Evolutionary conservation across 2,888 invertebrate species (phyloP).

Genomic region (Sicus ferrugineus): DNA sequence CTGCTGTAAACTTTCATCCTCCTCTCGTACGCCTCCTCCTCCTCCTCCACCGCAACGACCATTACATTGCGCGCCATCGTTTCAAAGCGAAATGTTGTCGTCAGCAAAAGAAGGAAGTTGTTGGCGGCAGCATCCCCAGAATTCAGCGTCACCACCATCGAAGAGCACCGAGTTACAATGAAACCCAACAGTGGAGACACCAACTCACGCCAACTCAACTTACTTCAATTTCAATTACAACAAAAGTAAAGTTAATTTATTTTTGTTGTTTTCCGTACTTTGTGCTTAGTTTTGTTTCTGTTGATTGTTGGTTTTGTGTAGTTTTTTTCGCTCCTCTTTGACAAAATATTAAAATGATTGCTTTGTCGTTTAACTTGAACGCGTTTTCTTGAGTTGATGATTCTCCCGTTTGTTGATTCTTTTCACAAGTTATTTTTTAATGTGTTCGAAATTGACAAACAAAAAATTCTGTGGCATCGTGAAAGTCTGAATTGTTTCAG

Average conservation of each 20-base stretch:
- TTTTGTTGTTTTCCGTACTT: constrained; percentile 1
- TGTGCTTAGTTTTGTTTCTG: not conserved
- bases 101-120: constrained; percentile 22
- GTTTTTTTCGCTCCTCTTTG: not conserved
- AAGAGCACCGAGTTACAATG: constrained; percentile 14
- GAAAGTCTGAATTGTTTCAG: not conserved
- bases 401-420: not conserved
- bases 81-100: constrained; percentile 5
- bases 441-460: constrained; percentile 14
- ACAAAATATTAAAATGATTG: not conserved
- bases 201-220: not conserved
- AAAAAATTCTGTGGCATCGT: not conserved
- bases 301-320: not conserved
- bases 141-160: constrained; percentile 13
- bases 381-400: not conserved
- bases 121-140: constrained; percentile 6
- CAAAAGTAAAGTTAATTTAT: constrained; percentile 16
- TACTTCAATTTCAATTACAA: constrained; percentile 38
- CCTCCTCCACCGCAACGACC: not conserved
- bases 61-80: too few relatives aligned
- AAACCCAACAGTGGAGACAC: constrained; percentile 24
- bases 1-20: too few relatives aligned
- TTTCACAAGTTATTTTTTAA: constrained; percentile 25
- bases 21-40: not conserved
- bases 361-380: too few relatives aligned